Evolutionary conservation across 2,113 vertebrate genomes (phyloP).

Genomic region (Equus quagga): DNA sequence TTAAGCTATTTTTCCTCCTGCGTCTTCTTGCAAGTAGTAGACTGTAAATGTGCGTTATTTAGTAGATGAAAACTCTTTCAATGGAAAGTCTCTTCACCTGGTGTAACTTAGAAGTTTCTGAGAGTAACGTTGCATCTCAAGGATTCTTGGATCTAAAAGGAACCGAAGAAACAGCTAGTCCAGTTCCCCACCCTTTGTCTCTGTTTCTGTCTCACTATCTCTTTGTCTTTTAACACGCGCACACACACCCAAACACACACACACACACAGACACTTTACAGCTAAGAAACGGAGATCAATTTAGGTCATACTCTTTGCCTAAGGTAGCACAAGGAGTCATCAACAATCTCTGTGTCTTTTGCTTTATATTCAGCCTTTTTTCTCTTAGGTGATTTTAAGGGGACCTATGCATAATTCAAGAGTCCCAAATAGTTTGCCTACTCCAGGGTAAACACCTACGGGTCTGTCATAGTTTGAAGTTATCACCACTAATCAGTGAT

Average conservation of each 20-base stretch:
- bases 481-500: background rate
- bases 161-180: background rate
- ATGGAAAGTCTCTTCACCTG: background rate
- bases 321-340: background rate
- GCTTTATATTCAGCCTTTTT: background rate
- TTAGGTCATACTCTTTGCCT: background rate
- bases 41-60: background rate
- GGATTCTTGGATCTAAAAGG: background rate
- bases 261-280: background rate
- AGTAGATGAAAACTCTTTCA: background rate
- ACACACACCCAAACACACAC: background rate
- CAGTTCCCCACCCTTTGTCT: background rate
- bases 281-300: background rate
- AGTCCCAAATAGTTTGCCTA: background rate
- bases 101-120: background rate
- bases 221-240: background rate
- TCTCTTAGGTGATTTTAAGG: slow-evolving; percentile 22
- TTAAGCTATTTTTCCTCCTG: background rate
- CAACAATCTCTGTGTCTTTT: background rate
- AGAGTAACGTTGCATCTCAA: background rate
- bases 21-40: background rate
- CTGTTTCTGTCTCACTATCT: background rate
- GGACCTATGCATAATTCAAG: background rate
- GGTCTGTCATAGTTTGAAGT: background rate
- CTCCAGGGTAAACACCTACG: background rate